Conservation (phyloP, 2,113 vertebrate species). For the Larimichthys polyactis region DNA sequence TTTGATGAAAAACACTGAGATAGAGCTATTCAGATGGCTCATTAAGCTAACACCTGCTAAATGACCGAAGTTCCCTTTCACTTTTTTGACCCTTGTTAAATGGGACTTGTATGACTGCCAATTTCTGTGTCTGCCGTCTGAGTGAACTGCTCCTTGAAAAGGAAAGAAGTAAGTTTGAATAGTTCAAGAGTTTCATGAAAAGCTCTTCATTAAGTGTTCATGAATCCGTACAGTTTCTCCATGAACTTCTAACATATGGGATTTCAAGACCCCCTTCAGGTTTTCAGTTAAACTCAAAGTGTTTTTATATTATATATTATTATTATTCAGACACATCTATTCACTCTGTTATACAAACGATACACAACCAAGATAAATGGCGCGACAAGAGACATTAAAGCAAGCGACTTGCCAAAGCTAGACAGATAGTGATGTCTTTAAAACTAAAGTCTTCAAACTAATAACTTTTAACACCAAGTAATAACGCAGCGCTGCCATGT, state of each 20-base stretch:
- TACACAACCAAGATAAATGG: not conserved
- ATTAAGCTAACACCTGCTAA: conserved; percentile 45
- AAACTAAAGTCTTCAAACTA: conserved; percentile 56
- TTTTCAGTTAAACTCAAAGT: too few species aligned
- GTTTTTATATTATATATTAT: too few species aligned
- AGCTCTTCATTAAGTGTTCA: conserved; percentile 29
- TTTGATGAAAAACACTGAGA: conserved; percentile 28
- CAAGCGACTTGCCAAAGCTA: conserved; percentile 12
- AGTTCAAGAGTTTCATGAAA: conserved; percentile 13
- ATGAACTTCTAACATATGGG: not conserved
- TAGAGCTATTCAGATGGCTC: conserved; percentile 16
- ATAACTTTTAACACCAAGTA: conserved; percentile 55
- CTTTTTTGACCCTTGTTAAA: conserved; percentile 36
- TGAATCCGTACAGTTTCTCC: not conserved
- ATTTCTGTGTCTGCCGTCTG: conserved; percentile 9
- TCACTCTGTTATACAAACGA: conserved; percentile 23
- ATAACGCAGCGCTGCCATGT: conserved; percentile 23
- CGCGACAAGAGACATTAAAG: conserved; percentile 23
- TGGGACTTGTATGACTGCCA: conserved; percentile 23
- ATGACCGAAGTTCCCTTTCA: conserved; percentile 31
- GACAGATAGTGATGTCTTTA: conserved; percentile 19
- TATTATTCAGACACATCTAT: not conserved
- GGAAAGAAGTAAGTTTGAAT: conserved; percentile 13
- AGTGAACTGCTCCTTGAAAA: not conserved
- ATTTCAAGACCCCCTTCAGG: not conserved